Conservation (phyloP, 2,113 vertebrate species). For the Anolis carolinensis region DNA sequence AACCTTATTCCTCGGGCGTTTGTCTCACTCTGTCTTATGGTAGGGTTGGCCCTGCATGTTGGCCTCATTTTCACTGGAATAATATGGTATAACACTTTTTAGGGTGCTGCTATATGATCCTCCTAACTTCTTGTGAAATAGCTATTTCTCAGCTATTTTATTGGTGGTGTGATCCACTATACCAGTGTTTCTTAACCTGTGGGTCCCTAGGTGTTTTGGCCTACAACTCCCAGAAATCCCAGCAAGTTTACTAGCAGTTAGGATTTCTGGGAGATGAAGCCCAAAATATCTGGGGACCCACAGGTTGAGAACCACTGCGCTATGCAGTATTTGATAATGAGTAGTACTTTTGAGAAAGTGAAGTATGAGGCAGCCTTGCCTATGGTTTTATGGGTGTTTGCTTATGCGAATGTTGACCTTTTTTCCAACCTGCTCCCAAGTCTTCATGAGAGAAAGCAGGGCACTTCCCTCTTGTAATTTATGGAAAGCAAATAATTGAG, state of each 20-base stretch:
- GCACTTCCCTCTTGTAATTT: background rate
- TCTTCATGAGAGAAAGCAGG: background rate
- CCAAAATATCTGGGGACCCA: too few species aligned
- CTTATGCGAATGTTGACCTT: accelerated
- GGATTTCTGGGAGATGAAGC: too few species aligned
- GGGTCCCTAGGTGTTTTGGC: background rate
- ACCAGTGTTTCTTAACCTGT: too few species aligned
- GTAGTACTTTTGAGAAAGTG: accelerated
- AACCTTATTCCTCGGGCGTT: background rate
- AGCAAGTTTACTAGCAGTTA: too few species aligned
- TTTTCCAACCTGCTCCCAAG: background rate
- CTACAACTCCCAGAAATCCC: too few species aligned
- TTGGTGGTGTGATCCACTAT: background rate
- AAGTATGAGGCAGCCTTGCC: background rate
- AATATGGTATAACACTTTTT: background rate
- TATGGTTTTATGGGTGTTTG: accelerated
- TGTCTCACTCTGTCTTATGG: too few species aligned
- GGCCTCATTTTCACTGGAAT: background rate
- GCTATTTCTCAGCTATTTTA: background rate
- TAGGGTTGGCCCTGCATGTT: background rate
- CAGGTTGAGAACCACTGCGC: too few species aligned
- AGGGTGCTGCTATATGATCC: too few species aligned
- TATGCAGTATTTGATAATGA: background rate
- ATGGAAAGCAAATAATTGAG: background rate
- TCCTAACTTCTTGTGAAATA: too few species aligned